Evolutionary conservation across 2,113 vertebrate species (phyloP), one percentile per base, ranked within the genome.

Genomic region (Syngnathoides biaculeatus): DNA sequence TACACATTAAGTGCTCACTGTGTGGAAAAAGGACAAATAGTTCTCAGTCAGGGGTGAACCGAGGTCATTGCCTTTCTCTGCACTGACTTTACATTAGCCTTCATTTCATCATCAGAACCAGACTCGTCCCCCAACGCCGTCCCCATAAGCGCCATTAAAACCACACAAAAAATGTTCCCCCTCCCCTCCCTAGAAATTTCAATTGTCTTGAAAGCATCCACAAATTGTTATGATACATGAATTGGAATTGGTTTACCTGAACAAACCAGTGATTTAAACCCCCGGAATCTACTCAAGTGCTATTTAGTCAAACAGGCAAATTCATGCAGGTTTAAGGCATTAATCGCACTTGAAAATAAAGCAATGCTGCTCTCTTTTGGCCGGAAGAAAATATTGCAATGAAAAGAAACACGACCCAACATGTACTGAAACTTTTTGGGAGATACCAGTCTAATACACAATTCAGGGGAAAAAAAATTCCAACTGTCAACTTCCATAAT

Each of bases 291-390:
- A 26, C 22, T 3, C n/a, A 11, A 53, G 22, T 55, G 5, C 20
- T n/a, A 11, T 43, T 43, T 43, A 43, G 42, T 43, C 10, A 43
- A 17, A 48, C 14, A 14, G n/a, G n/a, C n/a, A n/a, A n/a, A n/a
- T n/a, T n/a, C n/a, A n/a, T n/a, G n/a, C n/a, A n/a, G 3, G 14
- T 17, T 19, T 35, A 35, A 35, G 30, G 30, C 15, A 9, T 15
- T 30, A 1, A 56, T 61, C n/a, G 9, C 3, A 61, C 9, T 17
- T 19, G 6, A 68, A 71, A 13, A 1, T 71, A 10, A 71, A 65
- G 9, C 83, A 75, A 78, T 81, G 81, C 79, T 79, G 60, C 80
- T 83, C 86, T 58, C 91, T 87, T 42, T 79, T 84, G 91, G 79
- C 10, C 53, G 69, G 40, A 24, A 2, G 12, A 22, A 15, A 55